These are phyloP conservation scores for Rhodophaea formosa DNA, from an alignment of 2,888 invertebrate genomes.

Conservation along the genomic window DNA sequence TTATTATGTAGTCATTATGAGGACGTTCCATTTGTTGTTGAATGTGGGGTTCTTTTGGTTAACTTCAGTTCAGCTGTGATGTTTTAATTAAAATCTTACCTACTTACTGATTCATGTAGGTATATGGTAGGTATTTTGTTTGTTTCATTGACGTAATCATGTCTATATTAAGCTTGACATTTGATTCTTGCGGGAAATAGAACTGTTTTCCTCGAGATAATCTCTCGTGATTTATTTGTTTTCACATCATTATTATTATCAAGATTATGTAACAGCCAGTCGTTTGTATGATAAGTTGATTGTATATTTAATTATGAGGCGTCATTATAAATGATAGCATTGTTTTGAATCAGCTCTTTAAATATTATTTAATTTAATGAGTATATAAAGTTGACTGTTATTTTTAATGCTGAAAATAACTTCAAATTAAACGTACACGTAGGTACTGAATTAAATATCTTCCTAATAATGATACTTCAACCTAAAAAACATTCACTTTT, in stretches of 20 bases:
- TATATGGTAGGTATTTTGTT: no score
- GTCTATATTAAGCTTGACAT: constrained; percentile 7
- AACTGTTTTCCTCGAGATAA: constrained; percentile 1
- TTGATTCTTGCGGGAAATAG: not conserved
- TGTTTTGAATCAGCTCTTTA: not conserved
- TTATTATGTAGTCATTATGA: no score
- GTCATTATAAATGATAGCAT: not conserved
- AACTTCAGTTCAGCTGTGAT: no score
- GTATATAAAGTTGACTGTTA: not conserved
- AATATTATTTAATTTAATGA: not conserved
- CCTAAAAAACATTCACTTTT: no score
- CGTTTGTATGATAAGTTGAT: not conserved
- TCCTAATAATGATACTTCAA: no score
- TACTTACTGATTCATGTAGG: no score
- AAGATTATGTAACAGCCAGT: constrained; percentile 1
- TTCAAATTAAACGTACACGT: no score
- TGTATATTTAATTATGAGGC: not conserved
- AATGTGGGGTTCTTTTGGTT: no score
- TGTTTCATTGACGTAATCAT: not conserved
- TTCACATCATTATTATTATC: constrained; percentile 15
- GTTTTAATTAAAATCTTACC: no score
- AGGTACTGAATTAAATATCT: no score
- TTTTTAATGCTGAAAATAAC: no score
- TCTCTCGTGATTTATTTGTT: not conserved
- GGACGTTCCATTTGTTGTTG: no score